Base-by-base conservation (phyloP, 2,113 vertebrate genomes). In the Erythrocercus mccallii region DNA sequence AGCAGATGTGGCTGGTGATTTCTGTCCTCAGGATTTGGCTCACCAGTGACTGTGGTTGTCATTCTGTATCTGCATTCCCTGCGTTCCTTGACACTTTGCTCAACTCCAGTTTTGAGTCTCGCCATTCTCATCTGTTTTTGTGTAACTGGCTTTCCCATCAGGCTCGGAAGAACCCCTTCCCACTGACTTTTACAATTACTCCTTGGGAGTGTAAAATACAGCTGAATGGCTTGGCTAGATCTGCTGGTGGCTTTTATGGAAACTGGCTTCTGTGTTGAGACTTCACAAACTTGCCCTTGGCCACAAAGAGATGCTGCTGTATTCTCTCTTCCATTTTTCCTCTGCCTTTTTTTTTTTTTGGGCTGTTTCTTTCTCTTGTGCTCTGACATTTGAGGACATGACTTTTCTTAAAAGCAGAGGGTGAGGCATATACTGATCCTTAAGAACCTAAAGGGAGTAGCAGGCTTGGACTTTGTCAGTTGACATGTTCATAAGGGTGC, bases 401-500 rank as follows among this genome's bases (percentile, higher is more conserved):
- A 35, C 2, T 4, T 37, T 58, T 81, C 54, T 30, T 91, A 50
- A 87, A 89, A 92, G 53, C 33, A 53, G 69, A 68, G 28, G 9
- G 45, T 80, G 74, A 61, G 38, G 13, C 11, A 3, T 35, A 6
- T 27, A 5, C 9, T 79, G 68, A 57, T 40, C 23, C 45, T 48
- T 37, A 60, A 19, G 33, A 73, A 9, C 11, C 25, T 38, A 6
- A 37, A 53, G 62, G 37, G 47, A 38, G 6, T 12, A 58, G 15
- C 27, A 56, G 9, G 47, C 19, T 70, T 60, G 37, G 4, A 1
- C 20, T 76, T 74, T 64, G 48, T 54, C 42, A 22, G 12, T 17
- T 83, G 50, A 17, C 8, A 0, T 8, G 27, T 86, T 86, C 14
- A 0, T 47, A 35, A 4, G 19, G 60, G 23, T 2, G 3, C 42